Percentiles rank a stretch among this genome's conserved stretches.
phyloP scores from a whole-genome alignment of 2,797 vertebrate genomes.

The Amblyraja radiata region DNA sequence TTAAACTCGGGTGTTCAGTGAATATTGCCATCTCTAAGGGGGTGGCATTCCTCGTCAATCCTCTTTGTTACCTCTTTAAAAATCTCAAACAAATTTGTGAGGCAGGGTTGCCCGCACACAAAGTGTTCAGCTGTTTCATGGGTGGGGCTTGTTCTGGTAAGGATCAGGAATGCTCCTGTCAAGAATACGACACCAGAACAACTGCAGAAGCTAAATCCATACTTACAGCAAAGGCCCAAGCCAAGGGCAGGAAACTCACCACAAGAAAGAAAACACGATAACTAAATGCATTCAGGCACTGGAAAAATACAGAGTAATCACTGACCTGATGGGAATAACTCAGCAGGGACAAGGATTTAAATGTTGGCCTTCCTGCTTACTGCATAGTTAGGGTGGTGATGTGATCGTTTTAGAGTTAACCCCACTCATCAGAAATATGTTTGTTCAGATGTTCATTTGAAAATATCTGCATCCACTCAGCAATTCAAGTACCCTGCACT shows the following conservation, averaged over 20 bases:
- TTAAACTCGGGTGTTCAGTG: too few relatives aligned
- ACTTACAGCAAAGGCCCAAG: too few relatives aligned
- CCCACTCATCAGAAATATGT: background rate
- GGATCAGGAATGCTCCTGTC: too few relatives aligned
- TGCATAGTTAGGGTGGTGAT: background rate
- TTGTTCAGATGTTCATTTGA: background rate
- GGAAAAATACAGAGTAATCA: background rate
- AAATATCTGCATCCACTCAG: background rate
- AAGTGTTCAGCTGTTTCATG: too few relatives aligned
- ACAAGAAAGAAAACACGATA: background rate
- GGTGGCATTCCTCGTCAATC: too few relatives aligned
- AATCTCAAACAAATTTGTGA: too few relatives aligned
- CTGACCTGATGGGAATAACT: background rate
- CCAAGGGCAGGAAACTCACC: too few relatives aligned
- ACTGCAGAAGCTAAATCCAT: too few relatives aligned
- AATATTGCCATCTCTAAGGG: too few relatives aligned
- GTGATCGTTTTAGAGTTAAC: background rate
- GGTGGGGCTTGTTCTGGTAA: background rate
- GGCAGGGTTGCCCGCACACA: too few relatives aligned
- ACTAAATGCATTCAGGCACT: background rate
- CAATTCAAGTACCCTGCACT: background rate
- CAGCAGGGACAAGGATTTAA: background rate
- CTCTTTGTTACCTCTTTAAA: too few relatives aligned
- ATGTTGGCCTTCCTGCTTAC: background rate
- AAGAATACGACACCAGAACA: too few relatives aligned